A percentile compares a stretch with the other conserved stretches of the same genome.
These are phyloP conservation scores for Mola mola DNA, from an alignment of 2,113 vertebrate species.

Conservation along the genomic window DNA sequence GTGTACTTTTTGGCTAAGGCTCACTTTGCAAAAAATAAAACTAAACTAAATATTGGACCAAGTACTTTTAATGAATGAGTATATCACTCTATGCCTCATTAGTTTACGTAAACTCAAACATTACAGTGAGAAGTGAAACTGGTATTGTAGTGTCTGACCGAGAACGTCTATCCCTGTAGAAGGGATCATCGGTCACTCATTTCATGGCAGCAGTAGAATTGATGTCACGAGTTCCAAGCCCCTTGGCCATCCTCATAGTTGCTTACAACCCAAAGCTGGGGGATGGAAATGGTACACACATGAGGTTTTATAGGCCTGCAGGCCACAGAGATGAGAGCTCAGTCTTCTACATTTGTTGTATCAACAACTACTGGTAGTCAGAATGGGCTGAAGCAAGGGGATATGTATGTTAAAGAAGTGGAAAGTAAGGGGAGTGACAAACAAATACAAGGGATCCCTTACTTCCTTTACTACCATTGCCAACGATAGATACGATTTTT, in stretches of 20 bases:
- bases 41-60: too few species aligned
- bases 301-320: constrained; percentile 37
- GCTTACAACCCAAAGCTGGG: constrained; percentile 34
- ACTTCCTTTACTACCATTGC: constrained; percentile 44
- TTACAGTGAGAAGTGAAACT: background rate
- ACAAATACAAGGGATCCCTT: constrained; percentile 31
- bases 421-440: background rate
- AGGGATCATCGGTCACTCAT: constrained; percentile 23
- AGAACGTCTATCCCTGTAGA: constrained; percentile 6
- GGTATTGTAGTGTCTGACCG: background rate
- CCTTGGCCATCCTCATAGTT: background rate
- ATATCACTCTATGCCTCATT: too few species aligned
- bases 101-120: constrained; percentile 6
- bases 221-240: constrained; percentile 10
- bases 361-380: background rate
- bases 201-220: constrained; percentile 14
- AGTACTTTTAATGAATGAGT: too few species aligned
- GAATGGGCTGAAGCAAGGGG: background rate
- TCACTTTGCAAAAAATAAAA: too few species aligned
- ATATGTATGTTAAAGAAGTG: constrained; percentile 14
- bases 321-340: constrained; percentile 25
- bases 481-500: constrained; percentile 45
- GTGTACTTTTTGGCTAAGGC: constrained; percentile 4
- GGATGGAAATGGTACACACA: constrained; percentile 15
- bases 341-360: background rate